These are phyloP conservation scores for Leptinotarsa tumamoca DNA, from an alignment of 2,888 invertebrate species.

Conservation along the genomic window DNA sequence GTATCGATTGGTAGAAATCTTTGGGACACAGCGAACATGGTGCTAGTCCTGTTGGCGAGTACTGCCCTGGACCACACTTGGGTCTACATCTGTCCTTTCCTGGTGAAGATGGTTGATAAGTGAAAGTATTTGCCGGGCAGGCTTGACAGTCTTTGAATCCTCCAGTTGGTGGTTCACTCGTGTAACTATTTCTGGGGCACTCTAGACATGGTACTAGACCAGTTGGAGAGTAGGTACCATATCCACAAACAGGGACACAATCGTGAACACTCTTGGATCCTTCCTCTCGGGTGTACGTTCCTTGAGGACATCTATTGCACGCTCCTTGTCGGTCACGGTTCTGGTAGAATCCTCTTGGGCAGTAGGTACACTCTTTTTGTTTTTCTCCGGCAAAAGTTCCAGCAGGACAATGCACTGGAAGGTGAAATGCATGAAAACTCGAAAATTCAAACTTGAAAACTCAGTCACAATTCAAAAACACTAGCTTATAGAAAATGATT, in stretches of 20 bases:
- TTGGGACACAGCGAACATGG: conserved; percentile 93
- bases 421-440: background rate
- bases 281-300: conserved; percentile 92
- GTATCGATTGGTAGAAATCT: conserved; percentile 89
- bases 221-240: conserved; percentile 94
- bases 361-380: conserved; percentile 91
- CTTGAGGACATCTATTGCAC: conserved; percentile 91
- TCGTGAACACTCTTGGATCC: conserved; percentile 88
- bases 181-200: conserved; percentile 93
- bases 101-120: conserved; percentile 91
- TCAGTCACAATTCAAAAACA: too few relatives aligned
- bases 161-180: conserved; percentile 86
- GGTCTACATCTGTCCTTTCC: conserved; percentile 85
- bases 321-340: conserved; percentile 90
- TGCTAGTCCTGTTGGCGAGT: conserved; percentile 92
- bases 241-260: conserved; percentile 94
- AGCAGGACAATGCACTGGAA: conserved; percentile 92
- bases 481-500: too few relatives aligned
- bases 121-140: conserved; percentile 89
- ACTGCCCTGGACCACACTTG: conserved; percentile 90
- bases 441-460: too few relatives aligned
- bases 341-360: conserved; percentile 93
- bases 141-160: conserved; percentile 95
- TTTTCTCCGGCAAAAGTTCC: conserved; percentile 93
- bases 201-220: conserved; percentile 94